These are phyloP conservation scores for Lacerta viridis DNA, from an alignment of 2,797 vertebrate species.

Conservation along the genomic window DNA sequence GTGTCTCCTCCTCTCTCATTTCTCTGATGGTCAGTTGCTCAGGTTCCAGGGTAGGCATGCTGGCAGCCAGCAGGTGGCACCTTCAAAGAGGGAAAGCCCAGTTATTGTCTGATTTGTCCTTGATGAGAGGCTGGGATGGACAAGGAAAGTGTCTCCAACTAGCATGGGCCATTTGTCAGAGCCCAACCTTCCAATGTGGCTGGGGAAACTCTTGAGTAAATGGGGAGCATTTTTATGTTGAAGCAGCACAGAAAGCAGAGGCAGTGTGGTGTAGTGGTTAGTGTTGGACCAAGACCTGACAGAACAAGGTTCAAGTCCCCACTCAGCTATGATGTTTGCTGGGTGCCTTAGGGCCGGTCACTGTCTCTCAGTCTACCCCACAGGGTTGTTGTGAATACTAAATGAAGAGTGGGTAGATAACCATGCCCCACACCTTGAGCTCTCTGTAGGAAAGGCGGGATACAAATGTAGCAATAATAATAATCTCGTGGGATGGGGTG, in stretches of 20 bases:
- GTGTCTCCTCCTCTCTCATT: constrained; percentile 90
- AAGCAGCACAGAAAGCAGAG: neutral
- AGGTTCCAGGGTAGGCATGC: constrained; percentile 60
- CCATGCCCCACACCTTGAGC: too few relatives aligned
- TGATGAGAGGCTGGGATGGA: neutral
- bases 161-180: neutral
- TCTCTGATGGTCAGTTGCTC: constrained; percentile 78
- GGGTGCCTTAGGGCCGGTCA: too few relatives aligned
- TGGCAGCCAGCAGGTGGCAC: neutral
- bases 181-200: neutral
- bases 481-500: too few relatives aligned
- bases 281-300: too few relatives aligned
- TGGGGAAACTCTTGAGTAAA: neutral
- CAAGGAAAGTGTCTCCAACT: neutral
- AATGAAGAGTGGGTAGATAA: too few relatives aligned
- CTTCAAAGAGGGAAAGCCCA: neutral
- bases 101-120: neutral
- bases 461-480: too few relatives aligned
- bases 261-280: too few relatives aligned
- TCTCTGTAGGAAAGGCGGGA: too few relatives aligned
- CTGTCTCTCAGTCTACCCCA: too few relatives aligned
- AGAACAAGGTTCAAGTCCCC: too few relatives aligned
- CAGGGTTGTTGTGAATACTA: too few relatives aligned
- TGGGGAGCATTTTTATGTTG: neutral
- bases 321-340: too few relatives aligned